phyloP scores from a whole-genome alignment of 1,140 invertebrate genomes.

The Choristoneura fumiferana region DNA sequence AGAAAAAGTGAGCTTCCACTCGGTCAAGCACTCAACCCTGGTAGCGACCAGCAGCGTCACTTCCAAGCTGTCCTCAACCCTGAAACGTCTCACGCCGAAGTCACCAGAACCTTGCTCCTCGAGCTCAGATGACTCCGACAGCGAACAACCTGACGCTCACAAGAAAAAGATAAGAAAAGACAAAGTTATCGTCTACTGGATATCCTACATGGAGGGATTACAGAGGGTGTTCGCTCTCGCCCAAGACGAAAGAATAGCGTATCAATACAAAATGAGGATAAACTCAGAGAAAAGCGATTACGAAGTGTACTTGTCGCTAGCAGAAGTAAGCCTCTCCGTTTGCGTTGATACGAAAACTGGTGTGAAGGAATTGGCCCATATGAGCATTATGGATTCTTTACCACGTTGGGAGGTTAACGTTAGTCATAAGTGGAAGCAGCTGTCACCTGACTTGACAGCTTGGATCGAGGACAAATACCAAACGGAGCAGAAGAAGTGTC shows the following conservation, averaged over 20 bases:
- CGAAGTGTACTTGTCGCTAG: conserved; percentile 85
- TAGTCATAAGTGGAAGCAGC: conserved; percentile 87
- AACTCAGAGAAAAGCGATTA: conserved; percentile 84
- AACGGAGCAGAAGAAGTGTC: conserved; percentile 83
- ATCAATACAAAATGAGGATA: conserved; percentile 82
- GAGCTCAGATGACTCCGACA: conserved; percentile 79
- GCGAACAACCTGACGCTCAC: conserved; percentile 64
- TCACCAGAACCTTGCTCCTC: conserved; percentile 69
- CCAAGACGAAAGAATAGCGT: conserved; percentile 87
- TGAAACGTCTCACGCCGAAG: conserved; percentile 71
- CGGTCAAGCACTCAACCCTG: conserved; percentile 77
- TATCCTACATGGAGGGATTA: conserved; percentile 86
- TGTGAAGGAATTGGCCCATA: conserved; percentile 82
- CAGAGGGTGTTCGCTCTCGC: conserved; percentile 90
- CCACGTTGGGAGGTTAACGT: conserved; percentile 91
- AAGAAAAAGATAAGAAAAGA: conserved; percentile 75
- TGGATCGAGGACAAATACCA: conserved; percentile 91
- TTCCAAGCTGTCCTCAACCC: conserved; percentile 71
- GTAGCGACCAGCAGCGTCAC: conserved; percentile 69
- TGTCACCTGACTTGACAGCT: conserved; percentile 86
- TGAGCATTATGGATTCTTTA: conserved; percentile 83
- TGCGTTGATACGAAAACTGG: conserved; percentile 68
- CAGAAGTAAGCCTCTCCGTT: conserved; percentile 85
- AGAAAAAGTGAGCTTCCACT: conserved; percentile 84
- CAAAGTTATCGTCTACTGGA: conserved; percentile 88